phyloP scores from a whole-genome alignment of 2,888 invertebrate genomes.

The Adelphocoris suturalis region DNA sequence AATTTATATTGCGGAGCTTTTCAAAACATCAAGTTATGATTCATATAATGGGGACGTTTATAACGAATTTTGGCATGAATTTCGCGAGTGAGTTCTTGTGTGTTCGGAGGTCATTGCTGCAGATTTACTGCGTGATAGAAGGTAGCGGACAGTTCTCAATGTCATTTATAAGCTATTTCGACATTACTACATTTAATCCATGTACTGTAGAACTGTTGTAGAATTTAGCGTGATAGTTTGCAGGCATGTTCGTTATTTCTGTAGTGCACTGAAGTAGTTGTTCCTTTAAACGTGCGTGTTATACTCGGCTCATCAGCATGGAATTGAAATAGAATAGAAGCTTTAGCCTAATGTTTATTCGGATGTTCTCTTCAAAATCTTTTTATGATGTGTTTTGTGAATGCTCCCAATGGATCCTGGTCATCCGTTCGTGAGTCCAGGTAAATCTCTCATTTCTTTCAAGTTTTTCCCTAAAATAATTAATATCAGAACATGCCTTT shows the following conservation, averaged over 20 bases:
- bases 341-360: background rate
- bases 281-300: background rate
- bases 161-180: background rate
- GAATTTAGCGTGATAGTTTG: background rate
- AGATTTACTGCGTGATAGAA: no score
- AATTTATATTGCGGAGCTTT: no score
- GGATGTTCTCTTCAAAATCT: conserved; percentile 32
- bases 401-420: conserved; percentile 75
- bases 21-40: no score
- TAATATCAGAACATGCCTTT: no score
- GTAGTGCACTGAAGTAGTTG: background rate
- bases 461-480: no score
- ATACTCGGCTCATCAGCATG: background rate
- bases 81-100: no score
- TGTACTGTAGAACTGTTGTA: background rate
- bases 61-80: no score
- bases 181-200: background rate
- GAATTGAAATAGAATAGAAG: background rate
- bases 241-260: background rate
- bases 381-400: conserved; percentile 68
- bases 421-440: conserved; percentile 73
- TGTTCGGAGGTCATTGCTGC: no score
- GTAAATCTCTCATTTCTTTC: conserved; percentile 67
- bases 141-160: no score
- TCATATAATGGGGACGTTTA: no score